Evolutionary conservation across 2,113 vertebrate species (phyloP).

Genomic region (Marmota monax): DNA sequence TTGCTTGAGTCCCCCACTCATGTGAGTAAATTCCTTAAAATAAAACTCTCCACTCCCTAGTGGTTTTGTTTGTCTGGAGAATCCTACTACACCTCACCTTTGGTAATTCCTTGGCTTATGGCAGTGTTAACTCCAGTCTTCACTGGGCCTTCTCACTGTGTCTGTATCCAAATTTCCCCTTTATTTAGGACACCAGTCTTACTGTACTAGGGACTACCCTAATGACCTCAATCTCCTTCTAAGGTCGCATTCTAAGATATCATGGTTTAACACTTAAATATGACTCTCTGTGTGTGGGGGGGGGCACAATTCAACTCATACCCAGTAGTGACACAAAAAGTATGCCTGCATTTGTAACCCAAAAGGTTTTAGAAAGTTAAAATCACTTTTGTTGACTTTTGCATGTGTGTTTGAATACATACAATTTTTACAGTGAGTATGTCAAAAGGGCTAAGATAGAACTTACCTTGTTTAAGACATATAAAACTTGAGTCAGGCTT

Average conservation of each 20-base stretch:
- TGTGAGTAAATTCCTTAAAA: neutral
- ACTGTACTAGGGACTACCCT: neutral
- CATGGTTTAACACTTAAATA: neutral
- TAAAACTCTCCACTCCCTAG: neutral
- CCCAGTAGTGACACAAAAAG: neutral
- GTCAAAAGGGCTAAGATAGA: conserved; percentile 1
- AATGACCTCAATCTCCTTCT: neutral
- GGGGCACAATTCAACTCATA: neutral
- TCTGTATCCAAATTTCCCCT: neutral
- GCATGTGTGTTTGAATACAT: neutral
- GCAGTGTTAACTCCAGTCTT: neutral
- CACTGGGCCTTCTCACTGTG: neutral
- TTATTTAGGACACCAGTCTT: neutral
- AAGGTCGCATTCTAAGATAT: neutral
- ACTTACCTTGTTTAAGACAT: neutral
- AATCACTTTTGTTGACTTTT: conserved; percentile 8
- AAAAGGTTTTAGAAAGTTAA: neutral
- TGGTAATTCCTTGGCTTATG: neutral
- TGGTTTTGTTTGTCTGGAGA: neutral
- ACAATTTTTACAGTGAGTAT: neutral
- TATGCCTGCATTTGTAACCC: neutral
- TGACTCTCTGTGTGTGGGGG: neutral
- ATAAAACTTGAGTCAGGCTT: neutral
- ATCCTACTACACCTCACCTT: neutral
- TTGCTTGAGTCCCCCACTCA: neutral